These are phyloP conservation scores for Sylvietta virens DNA, from an alignment of 2,113 vertebrate species.

Conservation along the genomic window DNA sequence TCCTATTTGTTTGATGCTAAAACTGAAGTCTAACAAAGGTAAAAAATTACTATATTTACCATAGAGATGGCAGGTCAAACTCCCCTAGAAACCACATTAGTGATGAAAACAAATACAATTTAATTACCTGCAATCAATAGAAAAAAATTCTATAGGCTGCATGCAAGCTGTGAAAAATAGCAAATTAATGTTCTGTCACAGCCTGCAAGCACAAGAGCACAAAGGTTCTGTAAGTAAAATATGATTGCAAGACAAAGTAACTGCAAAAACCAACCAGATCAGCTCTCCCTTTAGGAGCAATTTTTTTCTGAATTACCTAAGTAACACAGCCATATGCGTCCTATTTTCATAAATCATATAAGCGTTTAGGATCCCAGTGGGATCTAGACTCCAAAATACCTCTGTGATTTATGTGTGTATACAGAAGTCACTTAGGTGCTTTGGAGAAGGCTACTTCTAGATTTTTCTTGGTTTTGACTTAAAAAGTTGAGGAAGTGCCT, in stretches of 20 bases:
- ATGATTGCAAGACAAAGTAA: not conserved
- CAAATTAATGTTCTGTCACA: conserved; percentile 50
- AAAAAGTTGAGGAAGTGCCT: not conserved
- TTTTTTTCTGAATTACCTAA: conserved; percentile 19
- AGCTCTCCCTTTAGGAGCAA: not conserved
- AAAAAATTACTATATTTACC: not conserved
- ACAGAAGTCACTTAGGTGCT: not conserved
- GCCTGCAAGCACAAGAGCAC: not conserved
- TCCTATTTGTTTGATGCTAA: not conserved
- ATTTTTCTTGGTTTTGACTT: not conserved
- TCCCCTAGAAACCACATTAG: not conserved
- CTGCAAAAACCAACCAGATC: conserved; percentile 6
- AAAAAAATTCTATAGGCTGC: conserved; percentile 52
- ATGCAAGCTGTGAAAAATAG: conserved; percentile 49
- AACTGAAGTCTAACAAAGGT: not conserved
- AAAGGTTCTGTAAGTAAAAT: conserved; percentile 43
- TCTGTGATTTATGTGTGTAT: not conserved
- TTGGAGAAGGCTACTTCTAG: not conserved
- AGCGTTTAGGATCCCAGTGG: conserved; percentile 15
- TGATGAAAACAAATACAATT: conserved; percentile 48
- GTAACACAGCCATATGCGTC: not conserved
- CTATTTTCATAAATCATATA: conserved; percentile 53
- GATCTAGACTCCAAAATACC: not conserved
- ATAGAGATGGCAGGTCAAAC: not conserved
- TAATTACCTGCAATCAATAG: conserved; percentile 67